Base-by-base conservation (phyloP, 2,888 invertebrate species). In the Drosophila emarginata region DNA sequence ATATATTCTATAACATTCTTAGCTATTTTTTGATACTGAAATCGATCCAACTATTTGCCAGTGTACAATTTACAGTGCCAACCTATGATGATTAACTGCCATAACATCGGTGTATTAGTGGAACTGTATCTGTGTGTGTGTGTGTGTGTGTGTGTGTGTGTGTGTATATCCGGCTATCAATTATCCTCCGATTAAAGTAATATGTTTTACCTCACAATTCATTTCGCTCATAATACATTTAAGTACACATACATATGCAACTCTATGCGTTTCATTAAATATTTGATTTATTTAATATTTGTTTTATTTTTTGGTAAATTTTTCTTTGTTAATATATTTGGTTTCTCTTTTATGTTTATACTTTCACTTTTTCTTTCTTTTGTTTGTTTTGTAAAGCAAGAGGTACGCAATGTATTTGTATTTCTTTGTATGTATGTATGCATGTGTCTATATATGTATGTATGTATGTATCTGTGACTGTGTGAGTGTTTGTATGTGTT, bases 361-460 rank as follows among this genome's bases (percentile, higher is more conserved):
- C 71, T 64, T 52, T 61, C 52, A 60, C 63, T 69, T 68, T 59
- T 61, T 37, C 70, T 75, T 84, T 66, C 77, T 71, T 72, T 74
- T 74, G 67, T 67, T 73, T 72, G 79, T 78, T 72, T 80, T 65
- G 76, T 89, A 86, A 87, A 87, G 87, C 87, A 87, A 86, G 89
- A 87, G 87, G 87, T 87, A 87, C 89, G 84, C 88, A 73, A 89
- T 87, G 87, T 88, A 86, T 87, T 77, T 88, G 74, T 75, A 59
- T 80, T 69, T 78, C 56, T 77, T 66, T 73, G 67, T 71, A 72
- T 67, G 65, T 60, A 64, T 73, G 66, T 75, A 58, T 45, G 45
- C 18, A 45, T 45, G 18, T 45, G 4, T 45, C 57, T 67, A 62
- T 72, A 57, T 70, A 67, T 61, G n/a, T 15, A 57, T 59, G 59